These are phyloP conservation scores for Rhagoletis pomonella DNA, from an alignment of 1,140 invertebrate genomes.

Conservation along the genomic window DNA sequence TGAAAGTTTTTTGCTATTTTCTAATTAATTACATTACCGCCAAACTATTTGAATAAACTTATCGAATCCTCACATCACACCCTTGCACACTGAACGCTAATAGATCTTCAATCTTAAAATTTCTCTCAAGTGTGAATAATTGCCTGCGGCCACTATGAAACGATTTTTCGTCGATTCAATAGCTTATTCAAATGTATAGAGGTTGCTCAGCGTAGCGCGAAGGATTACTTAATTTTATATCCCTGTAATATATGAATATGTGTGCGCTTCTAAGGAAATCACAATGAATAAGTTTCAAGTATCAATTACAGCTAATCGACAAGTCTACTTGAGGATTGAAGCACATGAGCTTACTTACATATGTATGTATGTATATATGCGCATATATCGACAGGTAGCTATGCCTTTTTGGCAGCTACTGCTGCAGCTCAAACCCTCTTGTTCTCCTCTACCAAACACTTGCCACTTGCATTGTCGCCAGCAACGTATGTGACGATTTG, in stretches of 20 bases:
- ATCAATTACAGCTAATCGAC: slow-evolving; percentile 44
- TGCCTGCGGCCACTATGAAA: background rate
- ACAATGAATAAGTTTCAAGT: slow-evolving; percentile 50
- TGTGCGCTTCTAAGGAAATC: background rate
- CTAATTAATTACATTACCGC: too few relatives aligned
- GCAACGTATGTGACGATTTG: slow-evolving; percentile 55
- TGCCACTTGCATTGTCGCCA: slow-evolving; percentile 28
- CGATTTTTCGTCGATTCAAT: background rate
- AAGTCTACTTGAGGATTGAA: background rate
- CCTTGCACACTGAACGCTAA: background rate
- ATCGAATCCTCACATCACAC: too few relatives aligned
- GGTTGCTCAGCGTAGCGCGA: background rate
- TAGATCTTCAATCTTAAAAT: background rate
- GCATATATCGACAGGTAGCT: background rate
- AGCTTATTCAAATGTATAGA: background rate
- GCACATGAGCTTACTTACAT: background rate
- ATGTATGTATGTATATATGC: too few relatives aligned
- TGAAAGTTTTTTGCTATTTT: too few relatives aligned
- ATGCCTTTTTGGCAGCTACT: background rate
- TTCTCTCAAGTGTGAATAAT: slow-evolving; percentile 33
- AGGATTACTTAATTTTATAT: background rate
- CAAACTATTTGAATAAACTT: too few relatives aligned
- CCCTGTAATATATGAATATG: background rate
- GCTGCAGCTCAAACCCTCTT: background rate
- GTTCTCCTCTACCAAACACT: background rate